Conservation (phyloP, 2,888 invertebrate species). For the Caenorhabditis auriculariae region DNA sequence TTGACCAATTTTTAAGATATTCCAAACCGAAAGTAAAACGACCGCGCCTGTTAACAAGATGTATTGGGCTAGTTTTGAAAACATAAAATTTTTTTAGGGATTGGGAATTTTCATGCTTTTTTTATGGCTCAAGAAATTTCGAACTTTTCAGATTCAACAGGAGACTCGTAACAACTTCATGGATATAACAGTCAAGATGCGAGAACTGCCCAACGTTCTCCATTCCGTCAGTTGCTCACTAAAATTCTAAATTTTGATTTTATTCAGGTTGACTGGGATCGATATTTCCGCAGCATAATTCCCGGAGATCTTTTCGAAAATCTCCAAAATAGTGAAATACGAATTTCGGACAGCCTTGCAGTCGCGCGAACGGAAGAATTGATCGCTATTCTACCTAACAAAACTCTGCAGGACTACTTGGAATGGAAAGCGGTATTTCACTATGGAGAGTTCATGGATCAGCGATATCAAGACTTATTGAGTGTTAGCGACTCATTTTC, state of each 20-base stretch:
- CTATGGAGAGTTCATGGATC: slow-evolving; percentile 4
- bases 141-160: background rate
- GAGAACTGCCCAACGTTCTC: background rate
- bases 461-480: background rate
- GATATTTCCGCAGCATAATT: slow-evolving; percentile 3
- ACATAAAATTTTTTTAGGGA: too few species aligned
- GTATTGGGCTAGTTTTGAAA: too few species aligned
- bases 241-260: background rate
- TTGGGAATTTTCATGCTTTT: too few species aligned
- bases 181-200: background rate
- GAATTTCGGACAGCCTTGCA: background rate
- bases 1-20: too few species aligned
- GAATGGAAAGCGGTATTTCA: slow-evolving; percentile 10
- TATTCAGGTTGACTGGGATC: slow-evolving; percentile 6
- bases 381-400: background rate
- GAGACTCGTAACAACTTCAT: background rate
- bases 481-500: background rate
- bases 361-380: slow-evolving; percentile 6
- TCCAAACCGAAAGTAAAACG: too few species aligned
- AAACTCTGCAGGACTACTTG: slow-evolving; percentile 5
- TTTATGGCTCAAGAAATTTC: too few species aligned
- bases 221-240: background rate
- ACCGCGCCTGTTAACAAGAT: too few species aligned
- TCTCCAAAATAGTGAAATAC: background rate
- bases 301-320: slow-evolving; percentile 1